Evolutionary conservation across 2,888 invertebrate genomes (phyloP).

Genomic region (Drosophila prolongata): DNA sequence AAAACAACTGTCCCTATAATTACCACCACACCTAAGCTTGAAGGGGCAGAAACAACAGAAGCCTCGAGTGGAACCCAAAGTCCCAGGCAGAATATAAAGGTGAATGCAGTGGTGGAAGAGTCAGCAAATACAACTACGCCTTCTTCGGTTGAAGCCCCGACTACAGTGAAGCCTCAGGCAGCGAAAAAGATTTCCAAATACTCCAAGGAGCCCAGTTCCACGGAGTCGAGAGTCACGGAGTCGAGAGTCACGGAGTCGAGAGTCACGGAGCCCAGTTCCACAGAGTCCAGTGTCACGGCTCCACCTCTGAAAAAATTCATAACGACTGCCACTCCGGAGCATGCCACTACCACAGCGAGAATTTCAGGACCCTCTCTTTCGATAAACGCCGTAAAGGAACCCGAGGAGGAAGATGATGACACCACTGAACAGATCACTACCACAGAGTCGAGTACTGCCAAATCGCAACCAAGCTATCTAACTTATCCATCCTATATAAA

Average conservation of each 20-base stretch:
- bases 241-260: background rate
- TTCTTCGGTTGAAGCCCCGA: constrained; percentile 2
- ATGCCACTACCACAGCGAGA: constrained; percentile 12
- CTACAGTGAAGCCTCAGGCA: constrained; percentile 1
- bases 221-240: background rate
- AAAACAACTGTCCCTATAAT: background rate
- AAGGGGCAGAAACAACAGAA: background rate
- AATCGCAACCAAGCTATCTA: background rate
- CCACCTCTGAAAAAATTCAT: constrained; percentile 1
- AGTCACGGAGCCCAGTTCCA: background rate
- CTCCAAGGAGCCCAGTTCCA: background rate
- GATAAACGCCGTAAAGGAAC: background rate
- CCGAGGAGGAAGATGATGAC: background rate
- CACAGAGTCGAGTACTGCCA: background rate
- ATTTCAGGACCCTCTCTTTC: background rate
- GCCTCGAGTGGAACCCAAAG: background rate
- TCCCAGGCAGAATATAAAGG: constrained; percentile 8
- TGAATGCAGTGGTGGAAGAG: constrained; percentile 10
- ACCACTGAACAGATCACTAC: background rate
- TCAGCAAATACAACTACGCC: background rate
- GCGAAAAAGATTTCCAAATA: background rate
- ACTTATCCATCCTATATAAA: background rate
- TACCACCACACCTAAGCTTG: background rate
- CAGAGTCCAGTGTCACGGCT: background rate
- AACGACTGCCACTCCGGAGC: constrained; percentile 9